phyloP scores from a whole-genome alignment of 2,113 vertebrate species.

The Apaloderma vittatum region DNA sequence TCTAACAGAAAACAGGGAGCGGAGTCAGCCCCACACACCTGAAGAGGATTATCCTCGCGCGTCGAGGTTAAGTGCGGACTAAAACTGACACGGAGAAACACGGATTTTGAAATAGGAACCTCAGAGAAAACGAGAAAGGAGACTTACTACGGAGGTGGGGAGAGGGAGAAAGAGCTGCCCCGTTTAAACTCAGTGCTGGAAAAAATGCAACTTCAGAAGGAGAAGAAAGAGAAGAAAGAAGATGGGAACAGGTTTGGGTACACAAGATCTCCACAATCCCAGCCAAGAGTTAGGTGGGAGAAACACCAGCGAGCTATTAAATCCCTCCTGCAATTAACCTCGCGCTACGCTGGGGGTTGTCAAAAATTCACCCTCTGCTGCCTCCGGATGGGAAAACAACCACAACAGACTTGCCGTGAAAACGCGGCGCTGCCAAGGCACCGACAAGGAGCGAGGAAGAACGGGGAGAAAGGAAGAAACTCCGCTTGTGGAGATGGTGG shows the following conservation, averaged over 20 bases:
- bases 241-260: neutral
- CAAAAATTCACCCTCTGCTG: neutral
- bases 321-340: neutral
- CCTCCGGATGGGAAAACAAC: neutral
- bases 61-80: fast-evolving
- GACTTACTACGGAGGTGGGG: neutral
- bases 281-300: neutral
- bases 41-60: fast-evolving
- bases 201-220: neutral
- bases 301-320: neutral
- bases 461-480: fast-evolving
- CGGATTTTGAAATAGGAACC: fast-evolving
- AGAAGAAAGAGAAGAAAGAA: neutral
- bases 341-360: fast-evolving
- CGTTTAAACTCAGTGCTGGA: neutral
- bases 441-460: neutral
- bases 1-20: fast-evolving
- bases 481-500: fast-evolving
- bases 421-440: no score
- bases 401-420: no score
- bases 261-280: neutral
- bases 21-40: neutral
- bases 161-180: neutral
- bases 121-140: neutral
- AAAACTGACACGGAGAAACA: neutral